Evolutionary conservation across 2,797 vertebrate species (phyloP).

Genomic region (Sebastes cheni): DNA sequence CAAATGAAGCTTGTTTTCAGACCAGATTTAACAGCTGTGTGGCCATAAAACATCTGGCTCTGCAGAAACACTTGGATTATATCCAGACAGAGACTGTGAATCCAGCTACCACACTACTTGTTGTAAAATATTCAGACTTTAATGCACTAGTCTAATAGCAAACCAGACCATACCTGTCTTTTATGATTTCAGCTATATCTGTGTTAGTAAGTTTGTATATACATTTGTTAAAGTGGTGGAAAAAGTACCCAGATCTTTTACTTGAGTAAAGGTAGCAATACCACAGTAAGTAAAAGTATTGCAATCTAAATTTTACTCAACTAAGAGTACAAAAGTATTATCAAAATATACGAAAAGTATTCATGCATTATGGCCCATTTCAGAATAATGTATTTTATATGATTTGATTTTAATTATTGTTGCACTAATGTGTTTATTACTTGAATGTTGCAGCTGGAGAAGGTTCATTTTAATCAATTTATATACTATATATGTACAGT

Average conservation of each 20-base stretch:
- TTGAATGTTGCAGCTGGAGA: not conserved
- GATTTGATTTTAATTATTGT: not conserved
- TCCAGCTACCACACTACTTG: not conserved
- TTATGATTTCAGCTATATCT: not conserved
- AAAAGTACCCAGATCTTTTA: no score
- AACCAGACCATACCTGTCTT: not conserved
- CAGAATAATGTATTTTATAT: not conserved
- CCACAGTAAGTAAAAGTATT: not conserved
- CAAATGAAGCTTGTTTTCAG: slow-evolving; percentile 29
- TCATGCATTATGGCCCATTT: not conserved
- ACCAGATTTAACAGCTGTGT: slow-evolving; percentile 39
- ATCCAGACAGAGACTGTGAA: slow-evolving; percentile 35
- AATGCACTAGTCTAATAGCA: not conserved
- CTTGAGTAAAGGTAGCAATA: not conserved
- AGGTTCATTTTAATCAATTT: fast-evolving
- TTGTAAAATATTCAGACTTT: not conserved
- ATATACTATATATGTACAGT: not conserved
- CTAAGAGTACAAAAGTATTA: not conserved
- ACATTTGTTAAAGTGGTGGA: not conserved
- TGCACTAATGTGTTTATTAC: not conserved
- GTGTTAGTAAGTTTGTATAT: not conserved
- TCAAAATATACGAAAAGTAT: no score
- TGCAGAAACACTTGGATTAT: slow-evolving; percentile 30
- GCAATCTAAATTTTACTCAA: not conserved
- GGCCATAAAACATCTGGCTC: slow-evolving; percentile 60